Evolutionary conservation across 2,888 invertebrate genomes (phyloP).

Genomic region (Plutella xylostella): DNA sequence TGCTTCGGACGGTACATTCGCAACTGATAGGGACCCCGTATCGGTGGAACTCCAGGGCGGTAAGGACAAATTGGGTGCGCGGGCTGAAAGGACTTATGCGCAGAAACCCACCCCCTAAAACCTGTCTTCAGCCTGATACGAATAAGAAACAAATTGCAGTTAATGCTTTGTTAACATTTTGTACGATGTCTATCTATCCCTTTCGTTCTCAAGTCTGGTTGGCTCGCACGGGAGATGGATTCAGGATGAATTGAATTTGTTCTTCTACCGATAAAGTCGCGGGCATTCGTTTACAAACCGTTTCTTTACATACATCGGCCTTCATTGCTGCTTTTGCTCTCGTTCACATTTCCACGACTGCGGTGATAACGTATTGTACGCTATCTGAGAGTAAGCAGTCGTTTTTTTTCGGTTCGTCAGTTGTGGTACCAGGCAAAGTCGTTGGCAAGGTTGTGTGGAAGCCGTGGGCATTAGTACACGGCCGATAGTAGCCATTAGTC

Average conservation of each 20-base stretch:
- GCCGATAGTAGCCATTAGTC: too few species aligned
- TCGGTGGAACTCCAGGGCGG: conserved; percentile 38
- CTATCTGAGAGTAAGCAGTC: too few species aligned
- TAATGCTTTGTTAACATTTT: conserved; percentile 29
- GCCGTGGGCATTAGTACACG: too few species aligned
- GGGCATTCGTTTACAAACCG: neutral
- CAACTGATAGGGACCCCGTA: conserved; percentile 50
- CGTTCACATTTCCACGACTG: too few species aligned
- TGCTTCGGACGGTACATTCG: conserved; percentile 56
- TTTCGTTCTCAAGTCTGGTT: conserved; percentile 53
- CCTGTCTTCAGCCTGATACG: neutral
- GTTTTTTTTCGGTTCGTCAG: too few species aligned
- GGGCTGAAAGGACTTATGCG: conserved; percentile 28
- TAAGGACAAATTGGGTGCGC: conserved; percentile 46
- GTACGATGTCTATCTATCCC: conserved; percentile 50
- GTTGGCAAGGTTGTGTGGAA: too few species aligned
- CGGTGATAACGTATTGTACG: too few species aligned
- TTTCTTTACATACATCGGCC: too few species aligned
- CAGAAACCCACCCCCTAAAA: conserved; percentile 19
- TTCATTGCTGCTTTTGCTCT: too few species aligned
- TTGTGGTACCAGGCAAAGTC: too few species aligned
- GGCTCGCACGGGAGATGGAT: conserved; percentile 52
- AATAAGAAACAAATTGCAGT: conserved; percentile 21
- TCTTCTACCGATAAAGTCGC: conserved; percentile 27
- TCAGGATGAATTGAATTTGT: conserved; percentile 64